These are phyloP conservation scores for Nannospalax galili DNA, from an alignment of 2,113 vertebrate genomes.

Conservation along the genomic window DNA sequence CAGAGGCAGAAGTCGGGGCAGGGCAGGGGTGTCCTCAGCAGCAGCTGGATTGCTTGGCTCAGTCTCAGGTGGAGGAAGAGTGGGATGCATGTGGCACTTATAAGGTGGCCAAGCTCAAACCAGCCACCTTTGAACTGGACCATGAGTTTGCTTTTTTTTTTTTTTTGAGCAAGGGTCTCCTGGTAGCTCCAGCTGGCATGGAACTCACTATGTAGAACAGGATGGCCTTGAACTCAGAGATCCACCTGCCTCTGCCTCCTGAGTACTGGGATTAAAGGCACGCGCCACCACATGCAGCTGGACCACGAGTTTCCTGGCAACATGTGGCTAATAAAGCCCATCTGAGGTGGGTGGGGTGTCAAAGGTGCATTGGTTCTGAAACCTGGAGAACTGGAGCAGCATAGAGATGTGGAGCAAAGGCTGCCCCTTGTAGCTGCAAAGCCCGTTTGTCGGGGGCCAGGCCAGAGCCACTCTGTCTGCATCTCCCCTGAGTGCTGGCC, in stretches of 20 bases:
- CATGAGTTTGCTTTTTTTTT: too few relatives aligned
- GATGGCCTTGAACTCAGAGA: too few relatives aligned
- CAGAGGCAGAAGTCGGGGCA: neutral
- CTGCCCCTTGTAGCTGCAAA: neutral
- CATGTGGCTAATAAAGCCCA: neutral
- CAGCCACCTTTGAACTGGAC: neutral
- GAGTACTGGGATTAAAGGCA: too few relatives aligned
- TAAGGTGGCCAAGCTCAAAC: neutral
- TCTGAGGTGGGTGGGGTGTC: too few relatives aligned
- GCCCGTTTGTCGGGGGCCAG: neutral
- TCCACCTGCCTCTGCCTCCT: too few relatives aligned
- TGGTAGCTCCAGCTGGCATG: too few relatives aligned
- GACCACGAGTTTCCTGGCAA: neutral
- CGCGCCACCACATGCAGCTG: too few relatives aligned
- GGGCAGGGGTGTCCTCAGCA: neutral
- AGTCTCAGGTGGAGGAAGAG: neutral
- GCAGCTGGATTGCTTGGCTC: neutral
- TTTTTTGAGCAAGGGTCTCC: too few relatives aligned
- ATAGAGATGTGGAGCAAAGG: neutral
- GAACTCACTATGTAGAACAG: too few relatives aligned
- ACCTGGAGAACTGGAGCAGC: neutral
- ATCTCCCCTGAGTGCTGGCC: neutral
- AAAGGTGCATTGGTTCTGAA: neutral
- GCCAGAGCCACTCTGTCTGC: neutral
- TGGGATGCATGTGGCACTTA: rapidly evolving